A percentile compares a stretch with the other conserved stretches of the same genome.
Conservation (phyloP, 2,888 invertebrate genomes). For the Polymixis lichenea region DNA sequence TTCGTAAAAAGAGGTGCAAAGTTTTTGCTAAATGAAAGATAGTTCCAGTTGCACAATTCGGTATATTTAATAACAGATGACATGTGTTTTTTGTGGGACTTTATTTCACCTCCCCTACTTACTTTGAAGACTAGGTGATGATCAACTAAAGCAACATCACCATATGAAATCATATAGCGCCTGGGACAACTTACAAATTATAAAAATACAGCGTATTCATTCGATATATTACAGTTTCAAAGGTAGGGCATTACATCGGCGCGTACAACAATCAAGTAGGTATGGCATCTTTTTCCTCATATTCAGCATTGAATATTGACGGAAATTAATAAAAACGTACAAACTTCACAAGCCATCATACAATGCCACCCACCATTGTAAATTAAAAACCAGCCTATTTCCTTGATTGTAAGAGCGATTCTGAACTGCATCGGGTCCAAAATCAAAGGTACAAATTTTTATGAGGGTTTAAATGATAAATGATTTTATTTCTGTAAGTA, state of each 20-base stretch:
- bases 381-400: not conserved
- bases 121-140: not conserved
- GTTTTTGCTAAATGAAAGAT: too few species aligned
- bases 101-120: not conserved
- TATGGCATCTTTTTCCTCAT: not conserved
- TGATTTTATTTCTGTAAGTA: too few species aligned
- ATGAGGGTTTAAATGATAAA: too few species aligned
- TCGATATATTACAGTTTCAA: not conserved
- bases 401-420: not conserved
- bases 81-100: not conserved
- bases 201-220: not conserved
- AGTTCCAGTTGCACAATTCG: not conserved
- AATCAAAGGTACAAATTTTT: too few species aligned
- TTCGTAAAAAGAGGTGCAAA: too few species aligned
- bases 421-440: too few species aligned
- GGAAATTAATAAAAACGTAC: not conserved
- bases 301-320: not conserved
- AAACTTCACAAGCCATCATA: not conserved
- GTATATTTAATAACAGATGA: not conserved
- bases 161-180: not conserved
- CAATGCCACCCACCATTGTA: not conserved
- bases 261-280: not conserved
- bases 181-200: not conserved
- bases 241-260: not conserved
- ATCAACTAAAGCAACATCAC: not conserved